phyloP scores from a whole-genome alignment of 2,797 vertebrate genomes.

The Megaceryle alcyon region DNA sequence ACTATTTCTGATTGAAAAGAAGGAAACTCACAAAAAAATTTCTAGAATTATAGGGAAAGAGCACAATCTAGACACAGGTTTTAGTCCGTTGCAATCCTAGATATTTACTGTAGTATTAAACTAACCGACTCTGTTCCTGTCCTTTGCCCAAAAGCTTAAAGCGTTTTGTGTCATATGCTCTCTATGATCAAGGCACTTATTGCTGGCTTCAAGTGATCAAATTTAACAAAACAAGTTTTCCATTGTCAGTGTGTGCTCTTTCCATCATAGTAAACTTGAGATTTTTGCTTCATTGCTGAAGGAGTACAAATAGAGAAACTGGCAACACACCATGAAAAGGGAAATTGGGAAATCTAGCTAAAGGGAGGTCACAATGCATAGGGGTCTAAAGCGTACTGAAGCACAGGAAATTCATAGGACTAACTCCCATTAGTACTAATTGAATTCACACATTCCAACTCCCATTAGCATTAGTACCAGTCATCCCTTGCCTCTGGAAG shows the following conservation, averaged over 20 bases:
- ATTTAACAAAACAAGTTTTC: neutral
- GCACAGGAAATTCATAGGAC: neutral
- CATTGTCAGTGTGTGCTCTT: neutral
- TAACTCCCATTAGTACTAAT: neutral
- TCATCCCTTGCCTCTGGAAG: neutral
- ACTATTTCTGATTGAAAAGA: neutral
- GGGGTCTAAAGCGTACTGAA: neutral
- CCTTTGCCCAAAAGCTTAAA: neutral
- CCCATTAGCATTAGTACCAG: neutral
- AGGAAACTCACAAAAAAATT: neutral
- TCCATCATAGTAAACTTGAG: neutral
- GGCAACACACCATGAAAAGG: neutral
- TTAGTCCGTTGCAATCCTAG: neutral
- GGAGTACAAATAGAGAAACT: neutral
- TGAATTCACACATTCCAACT: neutral
- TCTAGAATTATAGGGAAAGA: neutral
- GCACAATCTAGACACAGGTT: neutral
- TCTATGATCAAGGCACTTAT: neutral
- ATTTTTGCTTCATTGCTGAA: neutral
- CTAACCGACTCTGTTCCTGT: neutral
- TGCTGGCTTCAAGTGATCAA: neutral
- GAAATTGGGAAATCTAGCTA: slow-evolving; percentile 11
- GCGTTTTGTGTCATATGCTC: neutral
- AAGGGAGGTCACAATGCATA: neutral
- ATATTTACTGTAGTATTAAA: neutral